Percentiles rank a stretch among this genome's conserved stretches.
phyloP scores from a whole-genome alignment of 2,888 invertebrate species.

The Monopis laevigella region DNA sequence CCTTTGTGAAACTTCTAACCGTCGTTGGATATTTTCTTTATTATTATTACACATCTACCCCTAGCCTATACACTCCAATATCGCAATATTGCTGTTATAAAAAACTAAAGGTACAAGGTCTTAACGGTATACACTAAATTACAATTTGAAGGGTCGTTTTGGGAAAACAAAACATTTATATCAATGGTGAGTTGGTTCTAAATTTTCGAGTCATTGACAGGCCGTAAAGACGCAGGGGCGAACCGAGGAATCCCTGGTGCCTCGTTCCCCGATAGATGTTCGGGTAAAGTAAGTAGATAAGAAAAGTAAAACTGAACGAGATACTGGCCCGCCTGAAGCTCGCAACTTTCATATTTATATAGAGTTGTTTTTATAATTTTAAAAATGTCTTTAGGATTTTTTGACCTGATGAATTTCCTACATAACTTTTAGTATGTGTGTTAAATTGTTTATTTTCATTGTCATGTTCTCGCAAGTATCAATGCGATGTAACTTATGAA shows the following conservation, averaged over 20 bases:
- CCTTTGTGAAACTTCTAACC: too few species aligned
- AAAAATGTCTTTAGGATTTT: too few species aligned
- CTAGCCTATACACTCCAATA: too few species aligned
- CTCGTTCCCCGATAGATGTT: conserved; percentile 45
- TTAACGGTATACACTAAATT: conserved; percentile 41
- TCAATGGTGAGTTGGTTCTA: conserved; percentile 62
- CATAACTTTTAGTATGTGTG: too few species aligned
- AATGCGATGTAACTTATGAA: too few species aligned
- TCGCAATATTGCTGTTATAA: too few species aligned
- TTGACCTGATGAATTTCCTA: too few species aligned
- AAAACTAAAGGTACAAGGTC: conserved; percentile 9
- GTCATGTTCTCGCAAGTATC: too few species aligned
- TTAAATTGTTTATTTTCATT: too few species aligned
- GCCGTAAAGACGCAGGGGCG: conserved; percentile 47
- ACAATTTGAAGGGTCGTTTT: conserved; percentile 60
- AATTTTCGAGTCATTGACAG: conserved; percentile 67
- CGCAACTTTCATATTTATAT: conserved; percentile 19
- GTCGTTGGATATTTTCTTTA: too few species aligned
- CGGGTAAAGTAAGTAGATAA: conserved; percentile 49
- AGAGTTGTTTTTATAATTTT: conserved; percentile 26
- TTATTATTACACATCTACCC: too few species aligned
- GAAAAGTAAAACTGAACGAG: conserved; percentile 37
- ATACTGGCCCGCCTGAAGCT: conserved; percentile 33
- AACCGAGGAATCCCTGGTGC: conserved; percentile 38
- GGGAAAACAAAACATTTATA: conserved; percentile 68